Base-by-base conservation (phyloP, 2,888 invertebrate species). In the Suillia variegata region DNA sequence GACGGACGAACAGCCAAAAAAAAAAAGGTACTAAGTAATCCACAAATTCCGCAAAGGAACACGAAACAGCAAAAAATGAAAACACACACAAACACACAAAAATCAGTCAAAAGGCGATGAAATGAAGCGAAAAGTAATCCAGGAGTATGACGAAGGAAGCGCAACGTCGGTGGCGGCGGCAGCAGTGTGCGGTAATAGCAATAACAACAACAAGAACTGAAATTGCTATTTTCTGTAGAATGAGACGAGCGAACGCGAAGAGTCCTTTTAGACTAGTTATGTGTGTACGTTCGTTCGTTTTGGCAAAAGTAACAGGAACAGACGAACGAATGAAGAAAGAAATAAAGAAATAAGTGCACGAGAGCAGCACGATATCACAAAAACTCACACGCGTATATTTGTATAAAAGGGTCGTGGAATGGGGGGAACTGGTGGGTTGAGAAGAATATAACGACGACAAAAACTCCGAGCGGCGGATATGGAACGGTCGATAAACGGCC, bases 401-500 rank as follows among this genome's bases (percentile, higher is more conserved):
- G 31, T n/a, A 54, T 24, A 21, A 4, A 54, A 12, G 21, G 31
- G 31, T 15, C 2, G 8, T 33, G 15, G 21, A 24, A 58, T 15
- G 47, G 47, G 42, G 53, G 31, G 45, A 54, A 54, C 31, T 20
- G 24, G 21, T 15, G 6, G 15, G 18, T n/a, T n/a, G n/a, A n/a
- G n/a, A n/a, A n/a, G n/a, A n/a, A n/a, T n/a, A n/a, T n/a, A n/a
- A 56, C 49, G 47, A 58, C 42, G 56, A 54, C 54, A 50, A 58
- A 33, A 26, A 58, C 31, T 31, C 34, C 24, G 42, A 31, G 31
- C 31, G 45, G 17, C 13, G 12, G 49, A 45, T 45, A 45, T 45
- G 13, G 45, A 45, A 45, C 45, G 58, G 62, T 62, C 63, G 60
- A 61, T 60, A 58, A 61, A 61, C 56, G 58, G n/a, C 34, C 60